These are phyloP conservation scores for Eupithecia insigniata DNA, from an alignment of 2,888 invertebrate genomes.

Conservation along the genomic window DNA sequence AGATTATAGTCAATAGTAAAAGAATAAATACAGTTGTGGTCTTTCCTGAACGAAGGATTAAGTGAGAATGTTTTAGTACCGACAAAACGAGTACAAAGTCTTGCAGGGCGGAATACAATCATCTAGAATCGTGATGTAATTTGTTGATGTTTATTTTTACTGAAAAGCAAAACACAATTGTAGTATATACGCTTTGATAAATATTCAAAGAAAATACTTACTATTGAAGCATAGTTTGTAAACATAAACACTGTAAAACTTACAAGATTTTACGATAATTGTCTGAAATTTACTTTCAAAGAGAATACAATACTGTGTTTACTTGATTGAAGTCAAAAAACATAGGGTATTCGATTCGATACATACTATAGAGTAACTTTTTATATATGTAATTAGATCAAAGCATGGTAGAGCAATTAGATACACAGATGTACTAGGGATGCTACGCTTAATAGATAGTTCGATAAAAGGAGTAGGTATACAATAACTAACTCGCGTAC, in stretches of 20 bases:
- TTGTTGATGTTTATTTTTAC: slow-evolving; percentile 1
- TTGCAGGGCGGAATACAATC: slow-evolving; percentile 30
- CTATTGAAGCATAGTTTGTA: background rate
- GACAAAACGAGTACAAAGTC: slow-evolving; percentile 21
- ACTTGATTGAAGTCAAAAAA: background rate
- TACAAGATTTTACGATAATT: background rate
- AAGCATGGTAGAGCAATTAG: no score
- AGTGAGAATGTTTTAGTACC: slow-evolving; percentile 17
- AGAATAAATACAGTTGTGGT: slow-evolving; percentile 30
- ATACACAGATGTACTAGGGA: no score
- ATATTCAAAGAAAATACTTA: background rate
- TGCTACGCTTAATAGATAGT: no score
- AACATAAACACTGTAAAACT: background rate
- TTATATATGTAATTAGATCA: no score
- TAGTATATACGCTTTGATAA: background rate
- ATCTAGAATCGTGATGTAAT: slow-evolving; percentile 29
- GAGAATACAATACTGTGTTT: no score
- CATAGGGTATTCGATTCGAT: no score
- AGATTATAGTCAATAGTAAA: background rate
- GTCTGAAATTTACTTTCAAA: background rate
- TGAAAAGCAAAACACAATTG: slow-evolving; percentile 8
- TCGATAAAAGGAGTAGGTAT: no score
- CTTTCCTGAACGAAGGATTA: slow-evolving; percentile 22
- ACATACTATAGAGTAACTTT: no score
- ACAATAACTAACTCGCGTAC: no score